Conservation (phyloP, 2,113 vertebrate species). For the Ancistrus triradiatus region DNA sequence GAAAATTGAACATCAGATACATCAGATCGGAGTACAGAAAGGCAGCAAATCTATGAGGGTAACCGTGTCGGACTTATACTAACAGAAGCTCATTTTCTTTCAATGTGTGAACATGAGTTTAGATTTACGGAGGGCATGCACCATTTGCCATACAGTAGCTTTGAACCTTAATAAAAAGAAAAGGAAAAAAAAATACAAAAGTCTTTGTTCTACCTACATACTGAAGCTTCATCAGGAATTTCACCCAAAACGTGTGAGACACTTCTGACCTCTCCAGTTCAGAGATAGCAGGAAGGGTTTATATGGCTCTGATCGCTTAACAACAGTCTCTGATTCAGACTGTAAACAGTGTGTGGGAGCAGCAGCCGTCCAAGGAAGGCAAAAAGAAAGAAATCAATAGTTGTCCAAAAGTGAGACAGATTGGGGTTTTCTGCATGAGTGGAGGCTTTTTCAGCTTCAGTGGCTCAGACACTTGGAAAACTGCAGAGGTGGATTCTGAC, state of each 20-base stretch:
- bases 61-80: neutral
- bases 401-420: slow-evolving; percentile 10
- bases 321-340: slow-evolving; percentile 24
- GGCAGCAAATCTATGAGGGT: neutral
- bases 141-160: no score
- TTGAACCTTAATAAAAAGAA: neutral
- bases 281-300: slow-evolving; percentile 6
- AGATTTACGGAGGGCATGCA: no score
- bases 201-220: slow-evolving; percentile 2
- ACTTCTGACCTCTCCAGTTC: neutral
- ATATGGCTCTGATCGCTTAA: slow-evolving; percentile 29
- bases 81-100: neutral
- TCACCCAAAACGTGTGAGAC: slow-evolving; percentile 1
- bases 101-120: slow-evolving; percentile 28
- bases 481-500: slow-evolving; percentile 1
- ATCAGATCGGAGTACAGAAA: no score
- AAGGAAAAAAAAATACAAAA: neutral
- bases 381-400: neutral
- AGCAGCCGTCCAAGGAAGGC: slow-evolving; percentile 6
- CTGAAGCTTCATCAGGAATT: slow-evolving; percentile 17
- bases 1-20: no score
- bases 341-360: neutral
- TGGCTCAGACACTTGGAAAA: slow-evolving; percentile 23
- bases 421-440: slow-evolving; percentile 6
- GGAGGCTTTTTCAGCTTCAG: slow-evolving; percentile 10